A percentile compares a stretch with the other conserved stretches of the same genome.
Evolutionary conservation across 1,140 invertebrate genomes (phyloP).

Genomic region (Artemia franciscana): DNA sequence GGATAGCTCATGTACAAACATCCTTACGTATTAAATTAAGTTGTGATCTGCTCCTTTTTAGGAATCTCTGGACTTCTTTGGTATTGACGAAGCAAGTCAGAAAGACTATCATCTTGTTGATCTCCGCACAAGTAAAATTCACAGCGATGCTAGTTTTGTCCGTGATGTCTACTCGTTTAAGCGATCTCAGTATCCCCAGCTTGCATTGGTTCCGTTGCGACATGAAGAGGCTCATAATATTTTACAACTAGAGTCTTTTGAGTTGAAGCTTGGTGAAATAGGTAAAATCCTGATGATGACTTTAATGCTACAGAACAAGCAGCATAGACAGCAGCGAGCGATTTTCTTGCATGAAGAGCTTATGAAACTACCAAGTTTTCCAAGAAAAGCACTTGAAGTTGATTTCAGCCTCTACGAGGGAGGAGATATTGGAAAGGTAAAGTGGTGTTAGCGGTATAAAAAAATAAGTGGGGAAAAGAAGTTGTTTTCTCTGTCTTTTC

Average conservation of each 20-base stretch:
- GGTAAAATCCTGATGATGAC: conserved; percentile 48
- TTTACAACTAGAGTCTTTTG: conserved; percentile 71
- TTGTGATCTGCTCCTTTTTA: conserved; percentile 16
- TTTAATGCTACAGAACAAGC: conserved; percentile 24
- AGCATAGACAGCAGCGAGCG: conserved; percentile 30
- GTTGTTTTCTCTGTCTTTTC: too few species aligned
- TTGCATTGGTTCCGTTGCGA: conserved; percentile 82
- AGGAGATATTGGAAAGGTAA: conserved; percentile 69
- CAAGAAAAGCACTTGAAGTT: conserved; percentile 85
- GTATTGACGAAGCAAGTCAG: conserved; percentile 70
- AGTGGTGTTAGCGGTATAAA: too few species aligned
- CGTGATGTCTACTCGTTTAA: conserved; percentile 98
- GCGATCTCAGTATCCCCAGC: conserved; percentile 87
- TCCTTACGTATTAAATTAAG: too few species aligned
- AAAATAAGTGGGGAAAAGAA: too few species aligned
- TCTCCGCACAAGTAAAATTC: conserved; percentile 94
- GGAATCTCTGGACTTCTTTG: conserved; percentile 92
- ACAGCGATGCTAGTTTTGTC: conserved; percentile 78
- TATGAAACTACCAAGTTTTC: conserved; percentile 94
- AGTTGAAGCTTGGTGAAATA: conserved; percentile 87
- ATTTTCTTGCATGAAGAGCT: conserved; percentile 98
- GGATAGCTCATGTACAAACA: too few species aligned
- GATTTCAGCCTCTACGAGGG: conserved; percentile 81
- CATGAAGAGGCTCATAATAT: conserved; percentile 72
- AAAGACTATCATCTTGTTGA: conserved; percentile 85